Evolutionary conservation across 1,140 invertebrate genomes (phyloP).

Genomic region (Diprion similis): DNA sequence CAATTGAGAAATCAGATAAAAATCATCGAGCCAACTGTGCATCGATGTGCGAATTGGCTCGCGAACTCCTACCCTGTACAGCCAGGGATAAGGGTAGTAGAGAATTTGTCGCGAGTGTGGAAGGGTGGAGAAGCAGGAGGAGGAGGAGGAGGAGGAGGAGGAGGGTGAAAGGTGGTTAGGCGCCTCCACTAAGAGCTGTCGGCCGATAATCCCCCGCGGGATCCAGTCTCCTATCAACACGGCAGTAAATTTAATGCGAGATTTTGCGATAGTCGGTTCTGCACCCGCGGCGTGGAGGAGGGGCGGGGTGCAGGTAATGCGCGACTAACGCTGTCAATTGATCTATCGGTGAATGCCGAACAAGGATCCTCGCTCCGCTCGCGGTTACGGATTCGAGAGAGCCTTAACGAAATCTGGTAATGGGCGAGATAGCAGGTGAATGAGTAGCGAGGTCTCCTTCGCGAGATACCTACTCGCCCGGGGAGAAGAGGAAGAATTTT

Average conservation of each 20-base stretch:
- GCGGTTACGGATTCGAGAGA: constrained; percentile 38
- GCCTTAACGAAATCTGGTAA: constrained; percentile 56
- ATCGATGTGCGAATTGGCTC: not conserved
- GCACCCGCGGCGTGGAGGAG: constrained; percentile 11
- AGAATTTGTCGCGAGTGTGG: constrained; percentile 39
- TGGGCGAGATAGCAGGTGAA: constrained; percentile 50
- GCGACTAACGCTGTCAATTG: constrained; percentile 52
- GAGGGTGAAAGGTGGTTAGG: not conserved
- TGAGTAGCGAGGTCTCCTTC: constrained; percentile 32
- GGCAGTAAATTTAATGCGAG: constrained; percentile 57
- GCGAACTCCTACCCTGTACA: not conserved
- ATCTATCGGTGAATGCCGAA: constrained; percentile 47
- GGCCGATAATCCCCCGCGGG: constrained; percentile 30
- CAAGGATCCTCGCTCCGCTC: constrained; percentile 11
- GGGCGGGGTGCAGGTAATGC: constrained; percentile 36
- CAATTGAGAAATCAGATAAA: too few species aligned
- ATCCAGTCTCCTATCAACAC: constrained; percentile 51
- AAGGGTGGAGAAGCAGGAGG: constrained; percentile 33
- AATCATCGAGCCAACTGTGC: not conserved
- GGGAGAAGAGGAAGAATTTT: constrained; percentile 22
- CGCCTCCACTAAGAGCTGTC: constrained; percentile 2
- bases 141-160: constrained; percentile 17
- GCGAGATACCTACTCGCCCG: constrained; percentile 25
- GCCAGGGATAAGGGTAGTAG: constrained; percentile 8
- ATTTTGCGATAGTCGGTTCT: constrained; percentile 41